Percentiles rank a stretch among this genome's conserved stretches.
Conservation (phyloP, 2,797 vertebrate species). For the Clarias platycephalus region DNA sequence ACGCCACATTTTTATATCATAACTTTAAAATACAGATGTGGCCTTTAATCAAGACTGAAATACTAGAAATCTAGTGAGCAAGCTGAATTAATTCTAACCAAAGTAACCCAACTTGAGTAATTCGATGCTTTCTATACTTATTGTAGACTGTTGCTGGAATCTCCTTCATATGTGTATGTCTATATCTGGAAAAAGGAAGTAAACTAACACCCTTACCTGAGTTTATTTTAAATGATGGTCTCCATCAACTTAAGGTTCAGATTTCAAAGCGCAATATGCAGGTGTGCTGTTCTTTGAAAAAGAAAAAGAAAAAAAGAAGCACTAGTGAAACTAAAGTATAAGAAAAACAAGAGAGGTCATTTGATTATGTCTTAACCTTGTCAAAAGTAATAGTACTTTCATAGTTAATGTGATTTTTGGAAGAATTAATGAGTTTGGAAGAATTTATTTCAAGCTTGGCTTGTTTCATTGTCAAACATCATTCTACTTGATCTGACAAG, state of each 20-base stretch:
- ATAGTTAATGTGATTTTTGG: not conserved
- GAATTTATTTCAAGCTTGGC: no score
- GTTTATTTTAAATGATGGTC: no score
- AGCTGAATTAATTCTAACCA: not conserved
- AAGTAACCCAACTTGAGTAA: not conserved
- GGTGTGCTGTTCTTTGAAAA: not conserved
- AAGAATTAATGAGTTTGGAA: no score
- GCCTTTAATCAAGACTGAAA: not conserved
- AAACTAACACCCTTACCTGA: not conserved
- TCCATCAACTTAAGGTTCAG: not conserved
- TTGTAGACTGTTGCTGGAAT: not conserved
- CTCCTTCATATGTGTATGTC: not conserved
- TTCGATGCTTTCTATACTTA: not conserved
- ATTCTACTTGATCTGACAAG: no score
- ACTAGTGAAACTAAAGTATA: not conserved
- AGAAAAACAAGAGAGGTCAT: not conserved
- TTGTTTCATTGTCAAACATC: no score
- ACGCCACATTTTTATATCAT: not conserved
- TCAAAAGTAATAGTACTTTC: not conserved
- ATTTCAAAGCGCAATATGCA: not conserved
- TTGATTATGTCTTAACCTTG: not conserved
- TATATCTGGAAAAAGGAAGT: not conserved
- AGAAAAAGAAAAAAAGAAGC: no score
- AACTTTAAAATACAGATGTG: not conserved
- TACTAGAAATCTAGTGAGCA: not conserved